phyloP scores from a whole-genome alignment of 2,113 vertebrate genomes.

The Nicator chloris region DNA sequence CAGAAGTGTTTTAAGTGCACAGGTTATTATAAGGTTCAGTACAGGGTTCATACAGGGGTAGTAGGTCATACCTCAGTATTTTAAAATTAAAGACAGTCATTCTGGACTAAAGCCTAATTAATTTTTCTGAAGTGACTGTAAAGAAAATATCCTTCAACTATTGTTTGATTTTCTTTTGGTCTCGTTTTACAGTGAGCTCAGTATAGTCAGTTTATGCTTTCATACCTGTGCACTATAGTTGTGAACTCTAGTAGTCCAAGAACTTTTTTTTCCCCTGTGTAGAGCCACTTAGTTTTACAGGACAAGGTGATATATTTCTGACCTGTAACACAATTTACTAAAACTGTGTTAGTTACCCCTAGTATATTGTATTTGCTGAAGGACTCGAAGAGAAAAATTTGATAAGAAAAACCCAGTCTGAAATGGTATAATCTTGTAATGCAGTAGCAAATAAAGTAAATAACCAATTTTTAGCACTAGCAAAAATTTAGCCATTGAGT shows the following conservation, averaged over 20 bases:
- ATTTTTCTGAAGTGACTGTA: background rate
- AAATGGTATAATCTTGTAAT: constrained; percentile 39
- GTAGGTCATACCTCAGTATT: background rate
- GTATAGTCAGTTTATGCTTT: background rate
- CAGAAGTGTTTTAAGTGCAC: background rate
- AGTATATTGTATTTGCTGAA: constrained; percentile 41
- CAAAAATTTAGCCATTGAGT: background rate
- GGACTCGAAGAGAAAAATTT: constrained; percentile 47
- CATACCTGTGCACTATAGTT: background rate
- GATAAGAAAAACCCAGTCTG: constrained; percentile 17
- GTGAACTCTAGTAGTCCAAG: background rate
- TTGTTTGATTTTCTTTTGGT: background rate
- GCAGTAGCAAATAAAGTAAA: constrained; percentile 25
- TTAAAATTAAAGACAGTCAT: background rate
- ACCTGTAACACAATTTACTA: constrained; percentile 54
- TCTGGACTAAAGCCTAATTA: background rate
- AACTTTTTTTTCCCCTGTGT: background rate
- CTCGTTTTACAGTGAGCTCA: background rate
- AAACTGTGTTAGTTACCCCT: constrained; percentile 56
- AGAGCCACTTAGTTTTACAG: constrained; percentile 28
- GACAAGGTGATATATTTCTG: constrained; percentile 43
- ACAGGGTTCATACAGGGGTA: background rate
- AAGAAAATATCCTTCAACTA: background rate
- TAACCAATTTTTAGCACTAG: background rate
- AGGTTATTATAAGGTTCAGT: background rate